These are phyloP conservation scores for Sanderia malayensis DNA, from an alignment of 30 jellyfish, hydroid and myxozoan species.

Conservation along the genomic window DNA sequence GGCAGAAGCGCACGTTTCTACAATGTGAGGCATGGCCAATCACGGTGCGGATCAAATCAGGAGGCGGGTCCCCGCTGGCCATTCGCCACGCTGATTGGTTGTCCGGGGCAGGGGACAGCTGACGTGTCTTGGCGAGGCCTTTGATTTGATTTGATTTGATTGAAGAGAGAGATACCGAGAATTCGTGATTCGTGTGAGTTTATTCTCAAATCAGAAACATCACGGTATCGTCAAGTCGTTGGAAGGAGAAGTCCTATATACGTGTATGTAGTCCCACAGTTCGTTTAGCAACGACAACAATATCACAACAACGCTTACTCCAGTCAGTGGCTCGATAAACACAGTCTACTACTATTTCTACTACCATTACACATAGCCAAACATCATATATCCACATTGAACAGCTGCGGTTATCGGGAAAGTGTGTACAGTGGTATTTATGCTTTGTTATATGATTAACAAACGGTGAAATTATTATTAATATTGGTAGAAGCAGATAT, in stretches of 20 bases:
- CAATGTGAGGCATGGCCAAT: conserved; percentile 24
- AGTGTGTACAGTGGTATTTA: conserved; percentile 8
- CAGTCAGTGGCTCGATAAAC: too few relatives aligned
- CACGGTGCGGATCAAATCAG: conserved; percentile 36
- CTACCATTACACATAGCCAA: too few relatives aligned
- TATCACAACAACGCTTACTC: too few relatives aligned
- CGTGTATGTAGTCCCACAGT: too few relatives aligned
- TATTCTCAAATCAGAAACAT: too few relatives aligned
- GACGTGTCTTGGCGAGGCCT: conserved; percentile 51
- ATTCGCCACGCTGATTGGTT: conserved; percentile 27
- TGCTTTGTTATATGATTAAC: neutral
- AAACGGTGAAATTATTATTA: neutral
- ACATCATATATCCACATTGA: too few relatives aligned
- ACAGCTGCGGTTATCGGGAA: conserved; percentile 5
- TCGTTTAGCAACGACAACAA: too few relatives aligned
- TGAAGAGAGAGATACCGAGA: neutral
- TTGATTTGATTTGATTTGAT: too few relatives aligned
- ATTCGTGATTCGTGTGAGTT: too few relatives aligned
- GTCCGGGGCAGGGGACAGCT: conserved; percentile 28
- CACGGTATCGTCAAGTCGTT: too few relatives aligned
- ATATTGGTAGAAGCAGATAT: neutral
- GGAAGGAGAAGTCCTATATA: too few relatives aligned
- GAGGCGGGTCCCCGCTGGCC: conserved; percentile 54
- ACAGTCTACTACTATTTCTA: too few relatives aligned
- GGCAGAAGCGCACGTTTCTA: conserved; percentile 32